Evolutionary conservation across 2,888 invertebrate species (phyloP).

Genomic region (Aporophyla nigra): DNA sequence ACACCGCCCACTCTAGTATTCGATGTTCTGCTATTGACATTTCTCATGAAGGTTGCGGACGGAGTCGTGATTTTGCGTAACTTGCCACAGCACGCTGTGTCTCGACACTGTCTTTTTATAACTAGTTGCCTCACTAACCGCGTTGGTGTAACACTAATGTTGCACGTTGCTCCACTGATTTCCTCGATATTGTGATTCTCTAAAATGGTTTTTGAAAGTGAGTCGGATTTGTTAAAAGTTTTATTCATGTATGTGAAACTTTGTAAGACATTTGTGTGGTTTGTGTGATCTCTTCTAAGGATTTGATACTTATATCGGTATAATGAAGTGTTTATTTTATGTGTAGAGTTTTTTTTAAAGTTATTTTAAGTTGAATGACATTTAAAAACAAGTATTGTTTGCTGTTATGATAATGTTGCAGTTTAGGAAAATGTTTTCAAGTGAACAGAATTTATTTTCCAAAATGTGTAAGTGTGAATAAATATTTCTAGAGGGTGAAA

Average conservation of each 20-base stretch:
- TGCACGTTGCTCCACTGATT: slow-evolving; percentile 67
- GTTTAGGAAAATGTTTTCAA: slow-evolving; percentile 53
- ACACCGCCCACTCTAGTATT: slow-evolving; percentile 76
- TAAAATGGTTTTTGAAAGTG: slow-evolving; percentile 74
- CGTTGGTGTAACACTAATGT: slow-evolving; percentile 76
- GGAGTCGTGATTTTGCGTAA: slow-evolving; percentile 90
- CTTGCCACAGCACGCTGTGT: slow-evolving; percentile 79
- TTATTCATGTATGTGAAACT: slow-evolving; percentile 36
- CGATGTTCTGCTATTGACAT: slow-evolving; percentile 88
- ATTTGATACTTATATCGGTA: background rate
- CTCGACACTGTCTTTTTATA: slow-evolving; percentile 81
- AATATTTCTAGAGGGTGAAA: background rate
- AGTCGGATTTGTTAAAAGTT: slow-evolving; percentile 59
- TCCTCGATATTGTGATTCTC: slow-evolving; percentile 55
- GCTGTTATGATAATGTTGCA: slow-evolving; percentile 38
- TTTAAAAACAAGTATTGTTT: slow-evolving; percentile 6
- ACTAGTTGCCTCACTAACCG: slow-evolving; percentile 79
- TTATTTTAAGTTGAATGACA: background rate
- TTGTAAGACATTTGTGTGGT: slow-evolving; percentile 37
- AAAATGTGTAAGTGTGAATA: slow-evolving; percentile 50
- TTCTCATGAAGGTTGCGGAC: slow-evolving; percentile 86
- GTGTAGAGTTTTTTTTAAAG: background rate
- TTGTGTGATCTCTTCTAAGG: slow-evolving; percentile 33
- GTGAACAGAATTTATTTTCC: slow-evolving; percentile 54
- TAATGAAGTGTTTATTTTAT: slow-evolving; percentile 15